Base-by-base conservation (phyloP, 37 sponge, comb jelly and placozoan species). In the Crambe crambe region DNA sequence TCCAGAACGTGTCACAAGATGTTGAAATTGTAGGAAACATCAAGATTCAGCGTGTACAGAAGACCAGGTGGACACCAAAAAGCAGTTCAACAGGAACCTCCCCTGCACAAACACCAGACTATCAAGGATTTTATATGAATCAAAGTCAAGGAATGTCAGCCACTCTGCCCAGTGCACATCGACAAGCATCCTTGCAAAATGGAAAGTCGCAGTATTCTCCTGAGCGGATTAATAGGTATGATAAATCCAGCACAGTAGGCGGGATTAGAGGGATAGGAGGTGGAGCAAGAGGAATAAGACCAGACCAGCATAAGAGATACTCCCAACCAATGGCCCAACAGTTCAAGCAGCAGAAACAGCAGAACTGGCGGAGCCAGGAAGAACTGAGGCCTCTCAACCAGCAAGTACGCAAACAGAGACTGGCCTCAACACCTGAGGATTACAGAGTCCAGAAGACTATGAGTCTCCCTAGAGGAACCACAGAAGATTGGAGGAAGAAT, bases 11-110 rank as follows among this genome's bases (percentile, higher is more conserved):
- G 3, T 22, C 51, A 41, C 67, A 58, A 3, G 75, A 80, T 35
- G 72, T 69, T 22, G 70, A 75, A 36, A 32, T 64, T 1, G n/a
- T 68, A 15, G 72, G 73, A 32, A 64, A 23, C 60, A 47, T 80
- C 60, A 87, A 87, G 43, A 81, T 87, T 35, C 76, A 70, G 35
- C 37, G 60, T 38, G 82, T 87, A 15, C 81, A 76, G 58, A 66
- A 56, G 23, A 80, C 77, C 17, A 68, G 82, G 25, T 87, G 87
- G 87, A 87, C 82, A 23, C 87, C 87, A 32, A 43, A 76, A 34
- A 63, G 41, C 4, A 25, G 18, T 76, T 56, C 54, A 56, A 35
- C 29, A 44, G 23, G 43, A 70, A 31, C 65, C 18, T 18, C 41
- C 31, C 39, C 40, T 18, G 3, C 1, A 18, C 66, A 65, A 31